These are phyloP conservation scores for Planiliza haematocheilus DNA, from an alignment of 2,113 vertebrate genomes.

Conservation along the genomic window DNA sequence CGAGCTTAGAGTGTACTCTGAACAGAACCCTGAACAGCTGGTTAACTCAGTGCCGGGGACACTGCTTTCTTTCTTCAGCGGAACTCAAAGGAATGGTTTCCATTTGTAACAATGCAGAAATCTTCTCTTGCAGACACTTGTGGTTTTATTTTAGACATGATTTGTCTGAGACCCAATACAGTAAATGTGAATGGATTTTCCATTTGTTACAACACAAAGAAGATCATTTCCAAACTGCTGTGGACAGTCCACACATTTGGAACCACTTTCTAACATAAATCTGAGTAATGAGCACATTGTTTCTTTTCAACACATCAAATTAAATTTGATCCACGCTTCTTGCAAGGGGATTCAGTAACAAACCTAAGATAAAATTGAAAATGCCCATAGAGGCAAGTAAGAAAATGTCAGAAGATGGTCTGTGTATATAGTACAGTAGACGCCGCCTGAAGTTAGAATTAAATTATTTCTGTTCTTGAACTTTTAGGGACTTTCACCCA, in stretches of 20 bases:
- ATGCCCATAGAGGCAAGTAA: background rate
- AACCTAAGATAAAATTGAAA: background rate
- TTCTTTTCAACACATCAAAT: background rate
- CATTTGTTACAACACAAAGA: no score
- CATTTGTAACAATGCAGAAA: no score
- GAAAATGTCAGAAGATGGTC: background rate
- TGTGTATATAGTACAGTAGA: background rate
- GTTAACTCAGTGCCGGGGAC: no score
- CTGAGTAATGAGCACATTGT: background rate
- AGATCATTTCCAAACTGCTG: background rate
- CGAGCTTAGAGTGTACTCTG: constrained; percentile 29
- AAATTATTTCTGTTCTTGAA: constrained; percentile 20
- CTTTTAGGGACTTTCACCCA: constrained; percentile 24
- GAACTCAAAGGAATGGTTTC: background rate
- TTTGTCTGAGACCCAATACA: background rate
- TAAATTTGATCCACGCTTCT: no score
- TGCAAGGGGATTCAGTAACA: no score
- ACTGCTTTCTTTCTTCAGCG: background rate
- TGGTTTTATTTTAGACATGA: no score
- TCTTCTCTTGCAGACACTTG: no score
- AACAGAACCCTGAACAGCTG: no score
- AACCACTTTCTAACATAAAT: background rate
- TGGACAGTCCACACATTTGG: background rate
- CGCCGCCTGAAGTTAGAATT: background rate
- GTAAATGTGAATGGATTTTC: background rate